Evolutionary conservation across 37 sponge, comb jelly and placozoan species (phyloP), one percentile per base, ranked within the genome.

Genomic region (Bolinopsis microptera): DNA sequence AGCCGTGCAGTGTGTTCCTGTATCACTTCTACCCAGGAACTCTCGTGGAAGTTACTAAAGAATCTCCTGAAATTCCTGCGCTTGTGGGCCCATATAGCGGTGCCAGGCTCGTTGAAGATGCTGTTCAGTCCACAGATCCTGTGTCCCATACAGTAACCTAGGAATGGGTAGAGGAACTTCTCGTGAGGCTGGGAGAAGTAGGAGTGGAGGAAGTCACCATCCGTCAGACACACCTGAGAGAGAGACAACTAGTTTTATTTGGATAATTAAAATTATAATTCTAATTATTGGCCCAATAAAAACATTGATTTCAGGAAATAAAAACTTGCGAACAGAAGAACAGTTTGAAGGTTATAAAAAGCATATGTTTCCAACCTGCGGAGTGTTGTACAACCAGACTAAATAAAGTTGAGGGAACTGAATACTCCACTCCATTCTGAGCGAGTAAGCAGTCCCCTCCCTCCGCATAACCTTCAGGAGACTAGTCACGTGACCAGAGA

Each of bases 151-250:
- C 34, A 80, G 38, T 80, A 80, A 22, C 82, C 82, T 5, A 80
- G 82, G 37, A 80, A 80, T 34, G 82, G 82, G 37, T 80, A 80
- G 38, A 80, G 82, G 82, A 80, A 80, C 82, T 80, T 80, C 82
- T 80, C 82, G 23, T 30, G 82, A 33, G 82, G 82, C 37, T 80
- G 82, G 37, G 82, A 80, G 82, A 80, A 80, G 82, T 80, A 80
- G 38, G 38, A 13, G 35, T 80, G 82, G 2, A 80, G 82, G 36
- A 35, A 8, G 1, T 9, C 9, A 8, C 32, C 37, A 33, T 80
- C 37, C 38, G 82, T 80, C 9, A 80, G 9, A 33, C 82, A 34
- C 38, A 80, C 38, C 82, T 80, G 82, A 8, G 75, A 28, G n/a
- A n/a, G n/a, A n/a, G 24, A 28, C 18, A 61, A 61, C 16, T 9